Evolutionary conservation across 30 jellyfish, hydroid and myxozoan species (phyloP), one percentile per base, ranked within the genome.

Genomic region (Pelagia noctiluca): DNA sequence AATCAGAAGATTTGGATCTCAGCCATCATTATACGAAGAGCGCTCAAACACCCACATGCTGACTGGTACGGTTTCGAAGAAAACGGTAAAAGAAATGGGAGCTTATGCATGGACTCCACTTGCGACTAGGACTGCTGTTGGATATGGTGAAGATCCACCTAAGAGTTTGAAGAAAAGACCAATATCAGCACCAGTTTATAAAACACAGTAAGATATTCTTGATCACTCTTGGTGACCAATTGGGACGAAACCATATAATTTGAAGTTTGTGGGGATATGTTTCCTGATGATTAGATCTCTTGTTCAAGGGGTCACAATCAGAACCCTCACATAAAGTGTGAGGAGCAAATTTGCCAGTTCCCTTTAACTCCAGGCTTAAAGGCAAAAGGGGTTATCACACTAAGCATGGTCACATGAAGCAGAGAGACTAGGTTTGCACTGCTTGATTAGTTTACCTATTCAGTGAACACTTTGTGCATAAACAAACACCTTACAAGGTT

Each of bases 91-190:
- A 28, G 95, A 85, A 18, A 66, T 50, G 80, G 89, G 95, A 1
- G 75, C 89, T 0, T 85, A 35, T 47, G 80, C 86, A 61, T 85
- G 95, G 95, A 60, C 89, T 7, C 95, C 95, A 21, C 22, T 85
- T 18, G 89, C 95, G 75, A 85, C 89, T 18, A 63, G 84, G 35
- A 75, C 95, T 29, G 89, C 95, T 32, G 95, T 85, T 85, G 95
- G 95, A 0, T 68, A n/a, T 63, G 94, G 94, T 3, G 71, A 29
- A 1, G 67, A 60, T 46, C 80, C 71, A 19, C 38, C 25, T 35
- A 19, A 16, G 25, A 57, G 19, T 30, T 16, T 0, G 24, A 42
- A 36, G 25, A 29, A 28, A 25, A 62, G 95, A 42, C 95, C 89
- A 46, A 67, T 25, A 38, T 85, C 95, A 35, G 95, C 95, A 10